These are phyloP conservation scores for Phrynocephalus versicolor DNA, from an alignment of 2,113 vertebrate genomes.

Conservation along the genomic window DNA sequence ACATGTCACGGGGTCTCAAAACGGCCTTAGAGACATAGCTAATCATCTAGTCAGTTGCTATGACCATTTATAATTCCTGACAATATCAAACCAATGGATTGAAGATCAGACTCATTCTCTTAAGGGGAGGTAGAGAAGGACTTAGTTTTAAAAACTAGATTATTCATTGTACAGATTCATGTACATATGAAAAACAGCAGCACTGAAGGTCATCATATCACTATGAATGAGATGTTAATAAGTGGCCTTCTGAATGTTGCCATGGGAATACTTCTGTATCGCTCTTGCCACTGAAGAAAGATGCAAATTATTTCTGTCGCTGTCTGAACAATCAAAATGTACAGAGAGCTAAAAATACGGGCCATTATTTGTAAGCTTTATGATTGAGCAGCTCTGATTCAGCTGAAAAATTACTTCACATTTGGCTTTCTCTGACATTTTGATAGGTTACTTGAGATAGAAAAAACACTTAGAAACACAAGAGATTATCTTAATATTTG, in stretches of 20 bases:
- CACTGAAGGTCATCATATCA: not conserved
- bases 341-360: constrained; percentile 8
- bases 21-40: not conserved
- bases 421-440: constrained; percentile 17
- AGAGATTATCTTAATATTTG: constrained; percentile 19
- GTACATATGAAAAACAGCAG: not conserved
- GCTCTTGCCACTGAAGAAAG: constrained; percentile 7
- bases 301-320: constrained; percentile 20
- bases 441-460: constrained; percentile 3
- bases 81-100: not conserved
- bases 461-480: constrained; percentile 22
- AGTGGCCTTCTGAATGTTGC: not conserved
- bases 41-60: not conserved
- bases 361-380: constrained; percentile 27
- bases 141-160: not conserved
- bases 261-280: constrained; percentile 25
- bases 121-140: not conserved
- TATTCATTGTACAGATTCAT: not conserved
- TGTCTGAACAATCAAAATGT: constrained; percentile 6
- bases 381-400: not conserved
- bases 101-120: not conserved
- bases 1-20: not conserved
- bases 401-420: constrained; percentile 27
- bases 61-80: not conserved
- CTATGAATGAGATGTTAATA: constrained; percentile 10